Percentiles rank a stretch among this genome's conserved stretches.
Conservation (phyloP, 1,140 invertebrate genomes). For the Fopius arisanus region DNA sequence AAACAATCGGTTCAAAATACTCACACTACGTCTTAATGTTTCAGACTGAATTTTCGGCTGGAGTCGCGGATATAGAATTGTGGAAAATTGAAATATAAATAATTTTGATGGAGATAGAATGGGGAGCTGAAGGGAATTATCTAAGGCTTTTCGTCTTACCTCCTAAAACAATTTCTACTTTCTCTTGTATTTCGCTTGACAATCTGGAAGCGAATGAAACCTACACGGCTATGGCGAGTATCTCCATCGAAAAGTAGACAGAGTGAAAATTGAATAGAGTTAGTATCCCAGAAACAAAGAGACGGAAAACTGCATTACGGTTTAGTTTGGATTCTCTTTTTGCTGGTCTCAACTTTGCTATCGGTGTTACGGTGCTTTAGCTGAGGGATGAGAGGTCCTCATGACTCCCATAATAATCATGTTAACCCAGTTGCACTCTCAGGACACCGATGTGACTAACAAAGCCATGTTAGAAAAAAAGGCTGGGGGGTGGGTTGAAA, state of each 20-base stretch:
- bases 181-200: no score
- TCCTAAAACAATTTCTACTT: no score
- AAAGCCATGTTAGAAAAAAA: slow-evolving; percentile 29
- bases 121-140: no score
- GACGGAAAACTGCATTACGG: slow-evolving; percentile 20
- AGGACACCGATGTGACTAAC: slow-evolving; percentile 12
- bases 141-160: no score
- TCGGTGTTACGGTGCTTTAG: slow-evolving; percentile 22
- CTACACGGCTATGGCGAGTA: background rate
- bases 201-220: no score
- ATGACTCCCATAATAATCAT: slow-evolving; percentile 37
- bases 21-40: no score
- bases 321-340: slow-evolving; percentile 5
- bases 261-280: slow-evolving; percentile 24
- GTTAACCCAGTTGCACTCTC: slow-evolving; percentile 36
- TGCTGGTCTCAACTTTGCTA: background rate
- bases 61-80: no score
- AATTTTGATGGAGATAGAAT: no score
- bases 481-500: background rate
- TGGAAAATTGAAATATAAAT: no score
- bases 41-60: no score
- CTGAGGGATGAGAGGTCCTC: slow-evolving; percentile 16
- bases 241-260: background rate
- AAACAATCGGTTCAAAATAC: no score
- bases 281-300: slow-evolving; percentile 20